phyloP scores from a whole-genome alignment of 1,140 invertebrate genomes.

The Drosophila sp. region DNA sequence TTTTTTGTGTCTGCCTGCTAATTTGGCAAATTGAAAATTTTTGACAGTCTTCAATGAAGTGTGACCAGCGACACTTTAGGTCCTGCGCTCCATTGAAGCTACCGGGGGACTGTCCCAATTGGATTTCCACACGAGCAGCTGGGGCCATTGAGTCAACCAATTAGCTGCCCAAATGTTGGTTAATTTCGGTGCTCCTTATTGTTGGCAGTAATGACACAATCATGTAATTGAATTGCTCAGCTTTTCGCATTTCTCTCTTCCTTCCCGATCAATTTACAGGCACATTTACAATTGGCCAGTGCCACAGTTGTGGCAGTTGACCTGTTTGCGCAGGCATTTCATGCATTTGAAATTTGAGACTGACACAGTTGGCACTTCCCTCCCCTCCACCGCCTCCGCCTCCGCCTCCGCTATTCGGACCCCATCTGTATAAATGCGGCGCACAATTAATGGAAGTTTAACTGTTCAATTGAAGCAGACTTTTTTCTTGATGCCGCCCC shows the following conservation, averaged over 20 bases:
- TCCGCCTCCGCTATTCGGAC: background rate
- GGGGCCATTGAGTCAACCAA: conserved; percentile 77
- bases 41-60: conserved; percentile 79
- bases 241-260: conserved; percentile 7
- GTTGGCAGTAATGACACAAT: conserved; percentile 75
- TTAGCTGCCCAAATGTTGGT: conserved; percentile 81
- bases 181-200: conserved; percentile 69
- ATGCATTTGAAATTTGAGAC: conserved; percentile 80
- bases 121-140: conserved; percentile 79
- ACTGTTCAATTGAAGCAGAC: conserved; percentile 82
- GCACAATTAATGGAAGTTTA: conserved; percentile 84
- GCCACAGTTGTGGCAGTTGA: conserved; percentile 64
- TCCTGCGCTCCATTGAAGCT: conserved; percentile 63
- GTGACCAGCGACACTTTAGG: conserved; percentile 75
- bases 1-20: conserved; percentile 44
- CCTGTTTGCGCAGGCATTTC: conserved; percentile 75
- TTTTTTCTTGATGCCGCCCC: conserved; percentile 37
- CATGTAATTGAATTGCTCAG: conserved; percentile 72
- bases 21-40: conserved; percentile 81
- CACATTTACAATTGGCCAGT: conserved; percentile 44
- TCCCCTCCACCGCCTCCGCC: background rate
- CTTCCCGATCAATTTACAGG: conserved; percentile 1
- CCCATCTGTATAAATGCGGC: conserved; percentile 50
- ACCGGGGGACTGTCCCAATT: conserved; percentile 36
- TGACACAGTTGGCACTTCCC: conserved; percentile 66